phyloP scores from a whole-genome alignment of 2,888 invertebrate species.

The Synergus japonicus region DNA sequence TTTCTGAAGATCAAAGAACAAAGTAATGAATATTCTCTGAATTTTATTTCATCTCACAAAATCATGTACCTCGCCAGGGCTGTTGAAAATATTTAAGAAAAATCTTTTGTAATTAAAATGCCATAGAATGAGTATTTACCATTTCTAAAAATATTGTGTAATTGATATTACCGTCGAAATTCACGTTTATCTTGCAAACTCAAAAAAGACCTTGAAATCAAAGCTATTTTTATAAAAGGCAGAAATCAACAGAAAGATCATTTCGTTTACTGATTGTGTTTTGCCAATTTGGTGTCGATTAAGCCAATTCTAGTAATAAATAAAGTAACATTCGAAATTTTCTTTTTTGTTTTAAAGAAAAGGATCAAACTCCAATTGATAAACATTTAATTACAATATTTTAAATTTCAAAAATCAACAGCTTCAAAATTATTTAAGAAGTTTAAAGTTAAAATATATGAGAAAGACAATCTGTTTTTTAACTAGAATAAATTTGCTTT shows the following conservation, averaged over 20 bases:
- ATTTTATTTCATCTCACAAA: conserved; percentile 1
- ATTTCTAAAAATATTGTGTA: conserved; percentile 34
- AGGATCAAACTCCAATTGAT: not conserved
- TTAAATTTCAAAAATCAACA: too few relatives aligned
- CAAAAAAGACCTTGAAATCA: conserved; percentile 10
- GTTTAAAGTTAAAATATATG: too few relatives aligned
- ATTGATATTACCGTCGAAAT: conserved; percentile 34
- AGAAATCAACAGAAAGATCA: conserved; percentile 23
- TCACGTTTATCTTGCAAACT: conserved; percentile 7
- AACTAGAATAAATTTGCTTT: not conserved
- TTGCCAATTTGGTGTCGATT: conserved; percentile 28
- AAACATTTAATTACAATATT: not conserved
- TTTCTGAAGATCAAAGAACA: not conserved
- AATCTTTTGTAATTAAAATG: not conserved
- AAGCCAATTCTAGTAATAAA: not conserved
- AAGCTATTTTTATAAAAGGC: conserved; percentile 33
- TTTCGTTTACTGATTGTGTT: conserved; percentile 23
- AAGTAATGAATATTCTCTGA: not conserved
- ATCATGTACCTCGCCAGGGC: not conserved
- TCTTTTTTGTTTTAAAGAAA: not conserved
- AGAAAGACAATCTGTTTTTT: too few relatives aligned
- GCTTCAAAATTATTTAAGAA: too few relatives aligned
- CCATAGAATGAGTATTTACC: conserved; percentile 20
- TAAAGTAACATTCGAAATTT: not conserved
- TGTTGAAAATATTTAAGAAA: not conserved